phyloP scores from a whole-genome alignment of 2,113 vertebrate species.

The Neolamprologus caudopunctatus region DNA sequence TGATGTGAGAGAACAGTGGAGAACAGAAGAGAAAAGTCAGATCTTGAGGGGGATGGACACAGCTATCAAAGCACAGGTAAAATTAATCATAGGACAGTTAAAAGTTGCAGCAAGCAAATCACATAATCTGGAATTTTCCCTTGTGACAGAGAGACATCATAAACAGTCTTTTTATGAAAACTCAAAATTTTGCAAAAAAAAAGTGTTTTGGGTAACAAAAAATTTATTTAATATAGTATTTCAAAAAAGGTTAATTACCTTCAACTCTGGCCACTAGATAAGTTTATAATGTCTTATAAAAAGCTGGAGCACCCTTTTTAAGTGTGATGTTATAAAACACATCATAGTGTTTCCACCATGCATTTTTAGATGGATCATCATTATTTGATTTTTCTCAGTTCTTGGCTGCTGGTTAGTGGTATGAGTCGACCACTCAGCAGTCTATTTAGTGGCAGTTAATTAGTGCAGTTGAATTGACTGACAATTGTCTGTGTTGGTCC shows the following conservation, averaged over 20 bases:
- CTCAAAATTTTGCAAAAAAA: not conserved
- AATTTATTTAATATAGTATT: not conserved
- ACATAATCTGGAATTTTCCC: not conserved
- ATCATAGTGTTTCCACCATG: not conserved
- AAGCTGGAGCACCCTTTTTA: not conserved
- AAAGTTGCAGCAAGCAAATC: not conserved
- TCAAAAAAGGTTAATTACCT: not conserved
- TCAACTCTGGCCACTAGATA: not conserved
- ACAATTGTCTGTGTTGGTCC: slow-evolving; percentile 26
- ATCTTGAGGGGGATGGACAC: not conserved
- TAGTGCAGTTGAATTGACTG: slow-evolving; percentile 33
- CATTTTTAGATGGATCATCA: not conserved
- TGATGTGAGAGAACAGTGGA: not conserved
- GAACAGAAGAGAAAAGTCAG: not conserved
- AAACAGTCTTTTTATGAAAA: not conserved
- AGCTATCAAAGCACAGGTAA: not conserved
- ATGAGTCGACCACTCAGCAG: not conserved
- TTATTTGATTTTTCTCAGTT: not conserved
- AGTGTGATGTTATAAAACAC: not conserved
- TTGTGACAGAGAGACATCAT: not conserved
- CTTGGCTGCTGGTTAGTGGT: not conserved
- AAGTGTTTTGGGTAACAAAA: not conserved
- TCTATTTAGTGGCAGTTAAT: slow-evolving; percentile 27
- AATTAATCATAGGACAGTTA: not conserved
- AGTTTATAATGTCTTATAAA: not conserved